Base-by-base conservation (phyloP, 1,140 invertebrate species). In the Nomia melanderi region DNA sequence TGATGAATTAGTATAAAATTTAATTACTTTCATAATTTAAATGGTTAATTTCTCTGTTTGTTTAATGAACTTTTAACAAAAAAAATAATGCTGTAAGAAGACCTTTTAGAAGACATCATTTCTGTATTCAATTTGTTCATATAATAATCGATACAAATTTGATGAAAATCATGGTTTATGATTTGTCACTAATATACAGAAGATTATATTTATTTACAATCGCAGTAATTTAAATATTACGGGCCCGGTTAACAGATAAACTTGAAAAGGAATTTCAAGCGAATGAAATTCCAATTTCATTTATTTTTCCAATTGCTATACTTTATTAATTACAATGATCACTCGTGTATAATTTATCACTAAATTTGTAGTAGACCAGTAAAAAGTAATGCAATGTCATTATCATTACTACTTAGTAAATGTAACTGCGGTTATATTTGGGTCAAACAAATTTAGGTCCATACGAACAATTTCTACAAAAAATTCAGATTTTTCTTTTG, bases 191-290 rank as follows among this genome's bases (percentile, higher is more conserved):
- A 90, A 88, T 88, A 79, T 88, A 87, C 83, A 89, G 82, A 83
- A 89, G 88, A 85, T 88, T 77, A 87, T 87, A 84, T 84, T 90
- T 91, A 91, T 91, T 88, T 91, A 91, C 90, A 91, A 39, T 84
- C 87, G 88, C 84, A 84, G 83, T 63, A 73, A 82, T 76, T 87
- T 83, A 85, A 84, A 50, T 85, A 77, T 88, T 77, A 70, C 72
- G 76, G 74, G 83, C 86, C 86, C 86, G 80, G 81, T 84, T 73
- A 71, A 80, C 54, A 69, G 17, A 56, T 72, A 9, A 67, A 67
- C 27, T 14, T 66, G 17, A 53, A 60, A 59, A 41, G 25, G 23
- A 12, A 23, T 27, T 23, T 44, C 72, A 56, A 64, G 57, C 41
- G 23, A 53, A 29, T 12, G 20, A 41, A 62, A 12, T 47, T 29